Conservation (phyloP, 2,113 vertebrate species). For the Oncorhynchus gorbuscha region DNA sequence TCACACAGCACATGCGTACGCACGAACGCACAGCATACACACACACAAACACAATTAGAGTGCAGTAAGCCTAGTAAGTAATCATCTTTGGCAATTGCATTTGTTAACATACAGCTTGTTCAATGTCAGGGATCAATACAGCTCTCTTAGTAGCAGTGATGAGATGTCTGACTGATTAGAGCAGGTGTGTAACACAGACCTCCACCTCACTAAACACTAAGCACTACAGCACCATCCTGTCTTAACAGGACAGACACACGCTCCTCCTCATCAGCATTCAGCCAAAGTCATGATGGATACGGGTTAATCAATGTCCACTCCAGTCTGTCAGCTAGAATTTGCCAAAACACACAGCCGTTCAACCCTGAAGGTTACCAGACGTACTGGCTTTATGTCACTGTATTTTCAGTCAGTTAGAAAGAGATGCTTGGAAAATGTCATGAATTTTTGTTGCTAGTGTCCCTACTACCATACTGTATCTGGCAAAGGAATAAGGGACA, state of each 20-base stretch:
- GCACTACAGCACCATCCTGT: slow-evolving; percentile 15
- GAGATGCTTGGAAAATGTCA: neutral
- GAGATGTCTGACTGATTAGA: slow-evolving; percentile 54
- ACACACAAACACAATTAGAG: neutral
- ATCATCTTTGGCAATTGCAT: slow-evolving; percentile 26
- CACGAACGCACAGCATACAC: neutral
- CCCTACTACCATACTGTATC: neutral
- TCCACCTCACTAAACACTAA: slow-evolving; percentile 22
- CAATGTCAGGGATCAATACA: slow-evolving; percentile 45
- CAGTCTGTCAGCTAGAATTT: slow-evolving; percentile 47
- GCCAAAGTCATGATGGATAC: slow-evolving; percentile 50
- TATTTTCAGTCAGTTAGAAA: slow-evolving; percentile 40
- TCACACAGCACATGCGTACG: neutral
- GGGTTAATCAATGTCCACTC: slow-evolving; percentile 61
- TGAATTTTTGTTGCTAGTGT: no score
- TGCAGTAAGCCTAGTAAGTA: slow-evolving; percentile 25
- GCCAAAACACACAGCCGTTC: slow-evolving; percentile 62
- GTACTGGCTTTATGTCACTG: slow-evolving; percentile 60
- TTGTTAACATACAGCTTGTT: slow-evolving; percentile 29
- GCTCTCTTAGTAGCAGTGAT: slow-evolving; percentile 44
- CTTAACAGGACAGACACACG: neutral
- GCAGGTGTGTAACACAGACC: slow-evolving; percentile 43
- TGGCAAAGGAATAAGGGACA: no score
- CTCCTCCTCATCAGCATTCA: slow-evolving; percentile 55
- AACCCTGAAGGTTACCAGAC: slow-evolving; percentile 67